Base-by-base conservation (phyloP, 2,113 vertebrate species). In the Gymnarchus niloticus region DNA sequence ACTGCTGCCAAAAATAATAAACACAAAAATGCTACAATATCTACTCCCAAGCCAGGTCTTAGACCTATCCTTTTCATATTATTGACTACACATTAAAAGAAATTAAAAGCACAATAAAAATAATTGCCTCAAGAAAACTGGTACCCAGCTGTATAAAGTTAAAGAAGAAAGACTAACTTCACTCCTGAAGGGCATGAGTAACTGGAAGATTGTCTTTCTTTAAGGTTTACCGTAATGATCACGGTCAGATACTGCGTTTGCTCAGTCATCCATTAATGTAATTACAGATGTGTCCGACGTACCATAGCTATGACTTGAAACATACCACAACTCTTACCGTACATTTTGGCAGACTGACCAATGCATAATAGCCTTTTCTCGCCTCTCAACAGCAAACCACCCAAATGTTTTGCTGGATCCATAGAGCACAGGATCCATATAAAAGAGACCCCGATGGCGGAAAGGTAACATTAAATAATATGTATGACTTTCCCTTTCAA, bases 1-100 rank as follows among this genome's bases (percentile, higher is more conserved):
- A 54, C 56, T 10, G 9, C 28, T 85, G 89, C 89, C 89, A 91
- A 91, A 89, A 84, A 85, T 80, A 89, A 89, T 87, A 89, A 52
- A 83, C 61, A 33, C 86, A 87, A 46, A 73, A 87, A 81, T 17
- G n/a, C 83, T 84, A 12, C 86, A 81, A 59, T 76, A 80, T 87
- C n/a, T 65, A 80, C 33, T 73, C 48, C 83, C 77, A 51, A 61
- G 86, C 83, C 83, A 80, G 76, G 23, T 28, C n/a, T 7, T n/a
- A 21, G 7, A 41, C 78, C 80, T 69, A 3, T 19, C 4, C 59
- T 78, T 87, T 81, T 81, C 33, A 57, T 81, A 81, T 23, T 57
- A 81, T 52, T 81, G 73, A 46, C 73, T 28, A 10, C 14, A 37
- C 54, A 44, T 56, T 57, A 85, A 28, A 28, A 69, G 23, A 57